Evolutionary conservation across 2,888 invertebrate genomes (phyloP).

Genomic region (Tachina fera): DNA sequence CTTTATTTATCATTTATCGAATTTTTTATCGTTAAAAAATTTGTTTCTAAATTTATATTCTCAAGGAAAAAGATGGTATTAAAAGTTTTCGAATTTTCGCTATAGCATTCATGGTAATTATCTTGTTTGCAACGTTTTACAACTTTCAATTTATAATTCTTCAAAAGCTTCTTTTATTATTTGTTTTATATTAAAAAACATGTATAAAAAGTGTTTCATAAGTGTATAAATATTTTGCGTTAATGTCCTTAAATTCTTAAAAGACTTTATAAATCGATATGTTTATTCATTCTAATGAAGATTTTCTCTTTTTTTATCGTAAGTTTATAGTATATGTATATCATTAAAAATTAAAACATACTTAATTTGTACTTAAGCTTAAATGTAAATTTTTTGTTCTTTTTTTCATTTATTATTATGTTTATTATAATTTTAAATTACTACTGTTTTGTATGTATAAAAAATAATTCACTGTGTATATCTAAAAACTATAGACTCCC

Average conservation of each 20-base stretch:
- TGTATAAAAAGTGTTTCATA: slow-evolving; percentile 41
- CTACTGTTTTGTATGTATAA: slow-evolving; percentile 41
- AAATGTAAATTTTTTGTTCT: slow-evolving; percentile 32
- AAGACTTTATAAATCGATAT: slow-evolving; percentile 43
- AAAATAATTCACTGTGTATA: slow-evolving; percentile 68
- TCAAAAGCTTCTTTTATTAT: slow-evolving; percentile 19
- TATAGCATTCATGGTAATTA: not conserved
- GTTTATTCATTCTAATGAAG: slow-evolving; percentile 22
- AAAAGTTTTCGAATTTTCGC: not conserved
- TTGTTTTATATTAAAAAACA: slow-evolving; percentile 29
- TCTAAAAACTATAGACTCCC: slow-evolving; percentile 68
- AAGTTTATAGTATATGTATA: slow-evolving; percentile 29
- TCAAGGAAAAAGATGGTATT: not conserved
- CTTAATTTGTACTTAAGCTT: slow-evolving; percentile 70
- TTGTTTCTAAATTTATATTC: not conserved
- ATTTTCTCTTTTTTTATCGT: slow-evolving; percentile 21
- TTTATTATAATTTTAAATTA: slow-evolving; percentile 30
- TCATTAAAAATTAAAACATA: slow-evolving; percentile 46
- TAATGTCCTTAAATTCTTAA: slow-evolving; percentile 29
- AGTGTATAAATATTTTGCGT: slow-evolving; percentile 20
- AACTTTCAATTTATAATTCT: slow-evolving; percentile 37
- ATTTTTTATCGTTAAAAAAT: not conserved
- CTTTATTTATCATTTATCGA: not conserved
- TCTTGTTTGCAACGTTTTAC: slow-evolving; percentile 4
- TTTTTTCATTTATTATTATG: slow-evolving; percentile 18